Evolutionary conservation across 1,140 invertebrate species (phyloP).

Genomic region (Drosophila subpulchrella): DNA sequence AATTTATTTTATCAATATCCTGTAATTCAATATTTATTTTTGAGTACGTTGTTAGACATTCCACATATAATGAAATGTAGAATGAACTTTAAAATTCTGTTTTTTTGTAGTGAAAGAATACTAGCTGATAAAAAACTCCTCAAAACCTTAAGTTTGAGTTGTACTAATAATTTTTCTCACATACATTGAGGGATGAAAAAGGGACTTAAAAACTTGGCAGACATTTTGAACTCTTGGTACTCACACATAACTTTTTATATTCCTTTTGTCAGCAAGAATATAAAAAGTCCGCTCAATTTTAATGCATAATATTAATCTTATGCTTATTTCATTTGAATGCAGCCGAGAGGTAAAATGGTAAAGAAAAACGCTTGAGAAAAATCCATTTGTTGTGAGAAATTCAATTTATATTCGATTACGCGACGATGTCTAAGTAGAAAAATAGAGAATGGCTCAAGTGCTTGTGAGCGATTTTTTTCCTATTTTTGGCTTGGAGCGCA

Average conservation of each 20-base stretch:
- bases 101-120: too few relatives aligned
- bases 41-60: too few relatives aligned
- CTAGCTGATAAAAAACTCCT: too few relatives aligned
- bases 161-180: too few relatives aligned
- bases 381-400: slow-evolving; percentile 78
- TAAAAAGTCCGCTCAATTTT: slow-evolving; percentile 28
- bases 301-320: slow-evolving; percentile 76
- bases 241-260: not conserved
- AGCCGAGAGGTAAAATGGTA: slow-evolving; percentile 42
- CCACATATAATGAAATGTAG: too few relatives aligned
- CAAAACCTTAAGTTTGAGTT: too few relatives aligned
- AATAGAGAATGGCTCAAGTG: slow-evolving; percentile 58
- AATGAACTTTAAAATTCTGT: too few relatives aligned
- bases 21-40: too few relatives aligned
- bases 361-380: slow-evolving; percentile 59
- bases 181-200: not conserved
- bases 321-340: slow-evolving; percentile 69
- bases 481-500: slow-evolving; percentile 47
- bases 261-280: not conserved
- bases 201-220: not conserved
- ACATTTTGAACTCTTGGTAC: not conserved
- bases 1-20: too few relatives aligned
- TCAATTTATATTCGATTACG: slow-evolving; percentile 82
- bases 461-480: slow-evolving; percentile 25
- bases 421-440: slow-evolving; percentile 74